A percentile compares a stretch with the other conserved stretches of the same genome.
These are phyloP conservation scores for Elephas maximus DNA, from an alignment of 2,113 vertebrate genomes.

Conservation along the genomic window DNA sequence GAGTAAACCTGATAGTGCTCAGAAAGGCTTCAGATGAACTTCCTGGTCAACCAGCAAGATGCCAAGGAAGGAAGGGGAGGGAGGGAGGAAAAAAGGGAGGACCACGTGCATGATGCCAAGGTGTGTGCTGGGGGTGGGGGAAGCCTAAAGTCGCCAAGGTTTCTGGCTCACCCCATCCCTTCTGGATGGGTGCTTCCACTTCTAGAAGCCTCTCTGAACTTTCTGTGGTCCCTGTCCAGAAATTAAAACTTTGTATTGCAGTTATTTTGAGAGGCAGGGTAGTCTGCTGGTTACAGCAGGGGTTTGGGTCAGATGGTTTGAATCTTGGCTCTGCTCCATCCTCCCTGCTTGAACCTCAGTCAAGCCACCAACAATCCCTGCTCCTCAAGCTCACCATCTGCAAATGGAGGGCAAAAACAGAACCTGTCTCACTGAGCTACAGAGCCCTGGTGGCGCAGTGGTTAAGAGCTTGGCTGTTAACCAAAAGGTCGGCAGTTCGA, in stretches of 20 bases:
- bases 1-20: accelerated
- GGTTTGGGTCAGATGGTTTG: background rate
- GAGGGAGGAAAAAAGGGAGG: too few relatives aligned
- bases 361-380: background rate
- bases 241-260: background rate
- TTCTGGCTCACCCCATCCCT: too few relatives aligned
- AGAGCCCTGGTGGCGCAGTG: too few relatives aligned
- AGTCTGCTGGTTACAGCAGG: background rate
- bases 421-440: background rate
- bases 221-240: background rate
- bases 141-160: background rate
- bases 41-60: background rate
- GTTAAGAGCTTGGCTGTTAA: too few relatives aligned
- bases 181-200: background rate
- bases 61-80: too few relatives aligned
- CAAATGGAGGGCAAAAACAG: background rate
- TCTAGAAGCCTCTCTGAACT: background rate
- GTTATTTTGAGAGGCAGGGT: background rate
- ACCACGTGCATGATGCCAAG: background rate
- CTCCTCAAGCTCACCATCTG: background rate
- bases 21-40: background rate
- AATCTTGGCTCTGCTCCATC: too few relatives aligned
- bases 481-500: too few relatives aligned
- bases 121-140: background rate
- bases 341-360: background rate